A percentile compares a stretch with the other conserved stretches of the same genome.
These are phyloP conservation scores for Cyclophora punctaria DNA, from an alignment of 2,888 invertebrate genomes.

Conservation along the genomic window DNA sequence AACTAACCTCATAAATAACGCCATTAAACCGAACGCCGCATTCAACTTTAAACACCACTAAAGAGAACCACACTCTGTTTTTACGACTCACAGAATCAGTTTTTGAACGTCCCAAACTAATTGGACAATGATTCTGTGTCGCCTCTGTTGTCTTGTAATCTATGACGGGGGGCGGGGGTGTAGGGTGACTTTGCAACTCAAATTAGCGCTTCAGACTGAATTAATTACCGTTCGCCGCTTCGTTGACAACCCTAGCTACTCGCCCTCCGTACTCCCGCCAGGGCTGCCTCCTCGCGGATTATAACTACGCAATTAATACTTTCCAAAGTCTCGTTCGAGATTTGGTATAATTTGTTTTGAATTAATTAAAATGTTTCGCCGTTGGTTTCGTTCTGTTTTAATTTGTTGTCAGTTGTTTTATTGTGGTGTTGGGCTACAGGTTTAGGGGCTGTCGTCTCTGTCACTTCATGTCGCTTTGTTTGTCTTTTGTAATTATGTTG, in stretches of 20 bases:
- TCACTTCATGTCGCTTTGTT: too few relatives aligned
- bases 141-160: conserved; percentile 26
- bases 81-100: too few relatives aligned
- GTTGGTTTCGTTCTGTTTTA: conserved; percentile 11
- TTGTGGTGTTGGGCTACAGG: not conserved
- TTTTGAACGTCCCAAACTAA: too few relatives aligned
- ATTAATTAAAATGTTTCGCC: conserved; percentile 6
- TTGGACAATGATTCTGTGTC: not conserved
- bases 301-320: conserved; percentile 7
- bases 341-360: conserved; percentile 10
- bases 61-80: too few relatives aligned
- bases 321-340: conserved; percentile 10
- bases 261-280: not conserved
- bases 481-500: too few relatives aligned
- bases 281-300: conserved; percentile 20
- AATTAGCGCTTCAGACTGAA: conserved; percentile 65
- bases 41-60: too few relatives aligned
- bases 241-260: conserved; percentile 39
- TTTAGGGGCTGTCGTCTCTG: too few relatives aligned
- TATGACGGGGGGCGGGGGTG: conserved; percentile 13
- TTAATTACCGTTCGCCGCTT: conserved; percentile 55
- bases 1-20: too few relatives aligned
- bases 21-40: too few relatives aligned
- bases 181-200: conserved; percentile 42
- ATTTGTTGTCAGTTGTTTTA: too few relatives aligned